A percentile compares a stretch with the other conserved stretches of the same genome.
Conservation (phyloP, 2,113 vertebrate genomes). For the Heptranchias perlo region DNA sequence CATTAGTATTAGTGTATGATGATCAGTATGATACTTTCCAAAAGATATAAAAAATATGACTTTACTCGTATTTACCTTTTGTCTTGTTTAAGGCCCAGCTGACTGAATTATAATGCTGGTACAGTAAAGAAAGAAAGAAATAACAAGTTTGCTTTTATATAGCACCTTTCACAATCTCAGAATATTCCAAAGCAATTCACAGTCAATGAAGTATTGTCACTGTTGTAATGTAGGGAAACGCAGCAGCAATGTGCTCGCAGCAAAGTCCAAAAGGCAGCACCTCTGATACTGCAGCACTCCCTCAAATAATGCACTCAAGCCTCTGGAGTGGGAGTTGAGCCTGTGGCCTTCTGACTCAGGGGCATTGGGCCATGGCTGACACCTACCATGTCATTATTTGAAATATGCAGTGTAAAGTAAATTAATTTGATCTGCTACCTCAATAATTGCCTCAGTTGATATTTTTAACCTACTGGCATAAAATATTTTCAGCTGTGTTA, state of each 20-base stretch:
- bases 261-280: background rate
- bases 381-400: background rate
- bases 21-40: too few species aligned
- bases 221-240: background rate
- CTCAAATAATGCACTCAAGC: background rate
- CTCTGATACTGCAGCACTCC: background rate
- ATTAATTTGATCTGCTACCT: background rate
- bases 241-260: background rate
- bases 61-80: background rate
- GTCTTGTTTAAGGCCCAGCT: background rate
- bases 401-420: background rate
- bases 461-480: background rate
- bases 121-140: background rate
- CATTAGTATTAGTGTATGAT: too few species aligned
- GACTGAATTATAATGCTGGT: background rate
- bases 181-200: background rate
- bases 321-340: background rate
- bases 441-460: background rate
- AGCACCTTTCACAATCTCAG: background rate
- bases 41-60: too few species aligned
- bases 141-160: background rate
- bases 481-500: background rate
- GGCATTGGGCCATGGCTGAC: background rate
- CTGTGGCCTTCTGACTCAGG: background rate
- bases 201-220: background rate